Evolutionary conservation across 2,888 invertebrate genomes (phyloP).

Genomic region (Noctua janthina): DNA sequence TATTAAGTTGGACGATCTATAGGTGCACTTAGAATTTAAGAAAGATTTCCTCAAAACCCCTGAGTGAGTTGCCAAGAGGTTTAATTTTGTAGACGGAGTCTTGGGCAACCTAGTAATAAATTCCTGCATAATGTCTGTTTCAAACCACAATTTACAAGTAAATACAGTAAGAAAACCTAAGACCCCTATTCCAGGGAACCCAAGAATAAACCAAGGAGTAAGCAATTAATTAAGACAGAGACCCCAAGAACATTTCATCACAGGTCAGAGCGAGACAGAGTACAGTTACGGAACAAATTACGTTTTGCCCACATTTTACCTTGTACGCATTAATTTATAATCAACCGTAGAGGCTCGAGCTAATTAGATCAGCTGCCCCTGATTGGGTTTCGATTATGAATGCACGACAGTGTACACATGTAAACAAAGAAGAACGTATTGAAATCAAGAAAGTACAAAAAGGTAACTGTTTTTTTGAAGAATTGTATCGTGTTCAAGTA

Average conservation of each 20-base stretch:
- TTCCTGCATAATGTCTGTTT: conserved; percentile 22
- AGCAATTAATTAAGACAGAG: conserved; percentile 50
- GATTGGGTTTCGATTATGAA: conserved; percentile 54
- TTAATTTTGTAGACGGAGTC: not conserved
- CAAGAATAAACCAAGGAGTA: conserved; percentile 36
- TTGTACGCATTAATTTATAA: conserved; percentile 61
- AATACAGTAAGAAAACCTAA: conserved; percentile 27
- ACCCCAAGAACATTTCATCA: conserved; percentile 36
- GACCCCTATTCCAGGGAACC: conserved; percentile 17
- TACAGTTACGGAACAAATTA: conserved; percentile 41
- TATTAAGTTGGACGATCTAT: not conserved
- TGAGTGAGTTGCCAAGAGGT: not conserved
- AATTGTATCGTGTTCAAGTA: not conserved
- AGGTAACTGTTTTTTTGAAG: not conserved
- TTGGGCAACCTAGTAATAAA: conserved; percentile 5
- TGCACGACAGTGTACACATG: conserved; percentile 16
- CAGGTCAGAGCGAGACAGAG: conserved; percentile 36
- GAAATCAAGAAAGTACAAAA: not conserved
- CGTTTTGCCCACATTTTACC: conserved; percentile 50
- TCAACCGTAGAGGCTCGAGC: conserved; percentile 45
- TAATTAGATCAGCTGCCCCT: conserved; percentile 51
- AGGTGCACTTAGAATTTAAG: not conserved
- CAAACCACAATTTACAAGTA: conserved; percentile 37
- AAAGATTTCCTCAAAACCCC: not conserved
- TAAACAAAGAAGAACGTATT: not conserved